Base-by-base conservation (phyloP, 2,113 vertebrate species). In the Manacus vitellinus region DNA sequence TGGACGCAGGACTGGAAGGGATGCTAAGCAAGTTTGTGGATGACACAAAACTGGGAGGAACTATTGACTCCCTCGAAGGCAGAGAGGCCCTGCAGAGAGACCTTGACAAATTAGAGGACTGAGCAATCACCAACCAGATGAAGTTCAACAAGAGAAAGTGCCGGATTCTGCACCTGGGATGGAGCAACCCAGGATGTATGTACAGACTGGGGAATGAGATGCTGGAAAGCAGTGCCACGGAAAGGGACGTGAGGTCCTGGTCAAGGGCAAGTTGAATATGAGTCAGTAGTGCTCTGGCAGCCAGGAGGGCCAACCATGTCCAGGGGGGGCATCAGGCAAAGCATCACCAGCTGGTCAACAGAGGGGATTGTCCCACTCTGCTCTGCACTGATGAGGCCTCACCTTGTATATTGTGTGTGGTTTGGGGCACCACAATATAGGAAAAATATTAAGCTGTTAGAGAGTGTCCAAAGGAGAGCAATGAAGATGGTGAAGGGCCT, bases 281-380 rank as follows among this genome's bases (percentile, higher is more conserved):
- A 62, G 59, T 28, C 37, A 62, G 59, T 25, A 62, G 59, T 41
- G 59, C 17, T 17, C 59, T 39, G 59, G 11, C 25, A 41, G 25
- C 37, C 61, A 62, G 12, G 17, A 62, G 27, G 37, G 61, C 37
- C 61, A 41, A 30, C 37, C 3, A 0, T 41, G 18, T 41, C 17
- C 27, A 30, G 37, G 37, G 37, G 25, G n/a, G 25, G 25, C 25
- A 62, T 39, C 59, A 39, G 17, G 16, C 58, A 25, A 37, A 37
- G n/a, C 15, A 25, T 25, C 15, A 2, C 17, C 59, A 62, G 59
- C 16, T 1, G 3, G 35, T 18, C 2, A 3, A 28, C 25, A 37
- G 25, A 62, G 17, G 37, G 25, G 37, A 41, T 62, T 62, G 24
- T 39, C 24, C 59, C 2, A 3, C 37, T 39, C 59, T 39, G 25